A percentile compares a stretch with the other conserved stretches of the same genome.
Evolutionary conservation across 2,113 vertebrate species (phyloP).

Genomic region (Sprattus sprattus): DNA sequence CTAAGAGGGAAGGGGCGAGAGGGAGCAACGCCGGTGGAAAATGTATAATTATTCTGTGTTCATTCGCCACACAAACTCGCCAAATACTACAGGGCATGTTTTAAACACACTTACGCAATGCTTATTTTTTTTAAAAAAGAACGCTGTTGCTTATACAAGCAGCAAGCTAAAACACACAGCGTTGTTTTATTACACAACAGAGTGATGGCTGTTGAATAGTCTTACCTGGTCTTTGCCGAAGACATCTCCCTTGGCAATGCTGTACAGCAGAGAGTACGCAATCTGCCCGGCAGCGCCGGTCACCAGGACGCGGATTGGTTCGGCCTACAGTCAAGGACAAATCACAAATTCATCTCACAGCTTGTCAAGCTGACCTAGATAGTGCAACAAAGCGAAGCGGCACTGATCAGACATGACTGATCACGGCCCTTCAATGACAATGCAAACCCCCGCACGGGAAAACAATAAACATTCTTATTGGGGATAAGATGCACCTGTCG

Average conservation of each 20-base stretch:
- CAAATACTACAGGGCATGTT: background rate
- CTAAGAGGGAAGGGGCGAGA: constrained; percentile 57
- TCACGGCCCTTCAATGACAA: background rate
- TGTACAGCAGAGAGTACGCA: constrained; percentile 93
- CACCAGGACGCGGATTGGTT: constrained; percentile 88
- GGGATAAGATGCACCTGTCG: background rate
- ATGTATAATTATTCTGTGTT: background rate
- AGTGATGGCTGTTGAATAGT: too few relatives aligned
- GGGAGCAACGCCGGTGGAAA: background rate
- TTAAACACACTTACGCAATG: constrained; percentile 22
- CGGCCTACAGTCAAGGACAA: constrained; percentile 67
- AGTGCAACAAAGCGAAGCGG: background rate
- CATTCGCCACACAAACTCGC: background rate
- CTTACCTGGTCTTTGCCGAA: constrained; percentile 95
- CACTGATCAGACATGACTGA: background rate
- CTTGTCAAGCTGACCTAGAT: constrained; percentile 32
- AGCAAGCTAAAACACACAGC: background rate
- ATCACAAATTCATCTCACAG: constrained; percentile 4
- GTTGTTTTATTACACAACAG: constrained; percentile 38
- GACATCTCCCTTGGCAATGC: constrained; percentile 95
- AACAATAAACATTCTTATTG: constrained; percentile 1
- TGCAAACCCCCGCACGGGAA: background rate
- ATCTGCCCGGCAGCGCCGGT: constrained; percentile 97
- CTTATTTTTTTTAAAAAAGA: background rate
- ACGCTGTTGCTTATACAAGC: background rate